phyloP scores from a whole-genome alignment of 2,888 invertebrate genomes.

The Dasypogon diadema region DNA sequence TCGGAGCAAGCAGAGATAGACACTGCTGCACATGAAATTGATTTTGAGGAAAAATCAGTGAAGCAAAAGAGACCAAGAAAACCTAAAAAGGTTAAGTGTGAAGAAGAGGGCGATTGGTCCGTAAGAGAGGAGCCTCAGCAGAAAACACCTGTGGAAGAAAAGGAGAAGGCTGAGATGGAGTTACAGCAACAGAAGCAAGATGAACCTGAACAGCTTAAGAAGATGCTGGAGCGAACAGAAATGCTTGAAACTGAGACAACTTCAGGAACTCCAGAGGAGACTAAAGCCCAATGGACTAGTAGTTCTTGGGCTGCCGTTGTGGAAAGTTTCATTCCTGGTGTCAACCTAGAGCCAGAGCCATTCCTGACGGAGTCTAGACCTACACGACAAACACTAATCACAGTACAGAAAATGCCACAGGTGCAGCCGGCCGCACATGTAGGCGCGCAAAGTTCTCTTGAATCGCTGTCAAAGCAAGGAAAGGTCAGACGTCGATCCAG shows the following conservation, averaged over 20 bases:
- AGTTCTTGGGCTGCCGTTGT: slow-evolving; percentile 6
- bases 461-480: slow-evolving; percentile 46
- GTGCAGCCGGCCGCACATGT: not conserved
- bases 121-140: too few species aligned
- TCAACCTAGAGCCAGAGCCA: not conserved
- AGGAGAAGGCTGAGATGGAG: too few species aligned
- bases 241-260: not conserved
- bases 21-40: slow-evolving; percentile 24
- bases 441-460: slow-evolving; percentile 69
- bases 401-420: not conserved
- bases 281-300: slow-evolving; percentile 39
- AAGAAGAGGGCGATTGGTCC: not conserved
- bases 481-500: slow-evolving; percentile 34
- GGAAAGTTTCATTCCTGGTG: slow-evolving; percentile 18
- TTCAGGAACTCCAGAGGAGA: not conserved
- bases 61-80: slow-evolving; percentile 66
- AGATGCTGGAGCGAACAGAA: not conserved
- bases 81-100: slow-evolving; percentile 57
- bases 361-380: not conserved
- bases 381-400: not conserved
- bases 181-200: too few species aligned
- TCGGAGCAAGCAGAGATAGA: slow-evolving; percentile 66
- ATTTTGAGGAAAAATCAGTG: slow-evolving; percentile 63
- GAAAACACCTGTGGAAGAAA: too few species aligned
- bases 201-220: too few species aligned